phyloP scores from a whole-genome alignment of 2,113 vertebrate species.

The Pelmatolapia mariae region DNA sequence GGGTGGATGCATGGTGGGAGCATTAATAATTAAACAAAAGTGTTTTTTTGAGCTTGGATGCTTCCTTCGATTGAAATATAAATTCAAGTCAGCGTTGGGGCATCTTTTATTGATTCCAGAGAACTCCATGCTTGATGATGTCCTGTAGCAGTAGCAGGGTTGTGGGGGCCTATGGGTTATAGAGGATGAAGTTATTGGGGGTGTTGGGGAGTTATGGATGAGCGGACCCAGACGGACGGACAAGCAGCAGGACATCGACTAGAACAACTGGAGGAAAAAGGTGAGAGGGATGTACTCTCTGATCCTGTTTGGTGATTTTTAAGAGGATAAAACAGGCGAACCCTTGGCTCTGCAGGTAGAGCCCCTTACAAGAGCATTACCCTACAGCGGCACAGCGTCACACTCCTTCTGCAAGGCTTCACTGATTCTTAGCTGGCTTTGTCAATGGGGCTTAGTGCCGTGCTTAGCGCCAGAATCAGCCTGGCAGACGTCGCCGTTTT shows the following conservation, averaged over 20 bases:
- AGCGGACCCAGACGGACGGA: neutral
- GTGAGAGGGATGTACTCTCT: neutral
- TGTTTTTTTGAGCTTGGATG: constrained; percentile 1
- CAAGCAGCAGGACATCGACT: neutral
- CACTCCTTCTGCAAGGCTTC: constrained; percentile 40
- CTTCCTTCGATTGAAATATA: constrained; percentile 4
- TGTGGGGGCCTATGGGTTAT: neutral
- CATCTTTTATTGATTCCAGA: constrained; percentile 38
- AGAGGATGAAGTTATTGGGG: neutral
- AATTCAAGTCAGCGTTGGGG: neutral
- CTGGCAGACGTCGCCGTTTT: constrained; percentile 34
- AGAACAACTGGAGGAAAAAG: constrained; percentile 27
- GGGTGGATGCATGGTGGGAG: neutral
- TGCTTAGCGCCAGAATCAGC: constrained; percentile 31
- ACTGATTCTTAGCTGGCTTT: constrained; percentile 50
- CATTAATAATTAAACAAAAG: constrained; percentile 27
- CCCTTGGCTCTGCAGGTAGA: constrained; percentile 40
- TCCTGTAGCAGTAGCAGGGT: neutral
- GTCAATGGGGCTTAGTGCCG: constrained; percentile 36
- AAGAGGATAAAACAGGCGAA: constrained; percentile 29
- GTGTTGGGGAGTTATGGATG: neutral
- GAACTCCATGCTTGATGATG: constrained; percentile 4
- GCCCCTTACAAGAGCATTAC: constrained; percentile 25
- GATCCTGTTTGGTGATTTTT: constrained; percentile 33
- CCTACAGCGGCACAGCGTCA: constrained; percentile 11